These are phyloP conservation scores for Nymphicus hollandicus DNA, from an alignment of 2,113 vertebrate species.

Conservation along the genomic window DNA sequence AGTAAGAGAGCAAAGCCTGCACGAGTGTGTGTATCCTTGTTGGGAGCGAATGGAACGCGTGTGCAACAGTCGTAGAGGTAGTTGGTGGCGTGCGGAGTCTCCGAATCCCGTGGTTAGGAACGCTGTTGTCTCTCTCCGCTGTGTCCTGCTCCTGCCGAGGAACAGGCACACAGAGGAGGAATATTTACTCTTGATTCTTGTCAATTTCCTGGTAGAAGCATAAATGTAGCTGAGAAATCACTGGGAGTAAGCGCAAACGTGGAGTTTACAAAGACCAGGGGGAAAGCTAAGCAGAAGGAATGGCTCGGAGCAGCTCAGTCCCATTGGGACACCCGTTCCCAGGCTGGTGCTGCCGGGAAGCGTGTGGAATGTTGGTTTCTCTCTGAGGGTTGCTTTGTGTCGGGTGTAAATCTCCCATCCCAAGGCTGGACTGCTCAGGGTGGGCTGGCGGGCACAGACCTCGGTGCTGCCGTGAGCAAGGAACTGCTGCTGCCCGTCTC, in stretches of 20 bases:
- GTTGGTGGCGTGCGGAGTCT: not conserved
- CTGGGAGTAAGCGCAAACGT: not conserved
- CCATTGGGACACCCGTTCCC: rapidly evolving
- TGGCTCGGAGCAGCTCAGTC: rapidly evolving
- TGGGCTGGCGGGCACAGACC: not conserved
- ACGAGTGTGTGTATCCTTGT: not conserved
- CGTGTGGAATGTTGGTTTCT: rapidly evolving
- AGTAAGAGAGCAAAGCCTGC: not conserved
- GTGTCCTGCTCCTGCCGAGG: not conserved
- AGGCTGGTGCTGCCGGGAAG: rapidly evolving
- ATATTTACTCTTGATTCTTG: not conserved
- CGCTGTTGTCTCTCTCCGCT: not conserved
- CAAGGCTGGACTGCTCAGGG: not conserved
- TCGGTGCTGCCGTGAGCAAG: constrained; percentile 28
- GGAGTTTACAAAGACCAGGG: not conserved
- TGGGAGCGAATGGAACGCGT: not conserved
- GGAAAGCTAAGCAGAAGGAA: not conserved
- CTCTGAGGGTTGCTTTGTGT: not conserved
- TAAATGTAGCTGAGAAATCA: not conserved
- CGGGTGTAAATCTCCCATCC: rapidly evolving
- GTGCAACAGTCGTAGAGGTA: not conserved
- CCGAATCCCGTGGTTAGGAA: not conserved
- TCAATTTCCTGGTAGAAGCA: constrained; percentile 37
- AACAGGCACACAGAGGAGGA: not conserved
- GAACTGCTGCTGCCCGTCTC: constrained; percentile 72